Base-by-base conservation (phyloP, 2,888 invertebrate genomes). In the Lasius fuliginosus region DNA sequence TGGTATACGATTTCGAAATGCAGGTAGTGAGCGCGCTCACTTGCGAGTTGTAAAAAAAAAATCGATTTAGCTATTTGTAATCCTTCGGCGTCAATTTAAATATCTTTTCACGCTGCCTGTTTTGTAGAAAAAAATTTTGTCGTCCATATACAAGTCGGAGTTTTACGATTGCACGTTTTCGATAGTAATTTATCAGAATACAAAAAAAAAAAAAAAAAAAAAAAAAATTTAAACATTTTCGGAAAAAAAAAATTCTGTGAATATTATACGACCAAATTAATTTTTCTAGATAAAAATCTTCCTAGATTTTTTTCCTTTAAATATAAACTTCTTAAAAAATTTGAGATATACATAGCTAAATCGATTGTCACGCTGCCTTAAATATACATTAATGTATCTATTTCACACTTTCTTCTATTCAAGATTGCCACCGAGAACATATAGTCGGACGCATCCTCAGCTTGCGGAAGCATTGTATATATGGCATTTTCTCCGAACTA, bases 341-440 rank as follows among this genome's bases (percentile, higher is more conserved):
- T 53, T 27, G 4, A 67, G 40, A 56, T 6, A 56, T 6, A n/a
- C 1, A 15, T 46, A 76, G 67, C 56, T 77, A 68, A 77, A 77
- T 77, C 68, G 40, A 68, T n/a, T 18, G 36, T 23, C 23, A 15
- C 6, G 36, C 11, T 46, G 60, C n/a, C 9, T 76, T 23, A 30
- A 42, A 40, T 42, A 15, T 42, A 30, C 58, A 18, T 42, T 42
- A 15, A 58, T 33, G 1, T 40, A 23, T 0, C 42, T 18, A 27
- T 27, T 36, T 30, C 68, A 36, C 36, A 36, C 5, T 40, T 42
- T 56, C 30, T 30, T 56, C 27, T n/a, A 68, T 27, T 36, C 40
- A 27, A 27, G 18, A 56, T 23, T 36, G 60, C 79, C 79, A 81
- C 79, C 79, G 73, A 81, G 60, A 62, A 58, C 79, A 71, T 33